Percentiles rank a stretch among this genome's conserved stretches.
Evolutionary conservation across 2,113 vertebrate species (phyloP).

Genomic region (Rhinolophus ferrumequinum): DNA sequence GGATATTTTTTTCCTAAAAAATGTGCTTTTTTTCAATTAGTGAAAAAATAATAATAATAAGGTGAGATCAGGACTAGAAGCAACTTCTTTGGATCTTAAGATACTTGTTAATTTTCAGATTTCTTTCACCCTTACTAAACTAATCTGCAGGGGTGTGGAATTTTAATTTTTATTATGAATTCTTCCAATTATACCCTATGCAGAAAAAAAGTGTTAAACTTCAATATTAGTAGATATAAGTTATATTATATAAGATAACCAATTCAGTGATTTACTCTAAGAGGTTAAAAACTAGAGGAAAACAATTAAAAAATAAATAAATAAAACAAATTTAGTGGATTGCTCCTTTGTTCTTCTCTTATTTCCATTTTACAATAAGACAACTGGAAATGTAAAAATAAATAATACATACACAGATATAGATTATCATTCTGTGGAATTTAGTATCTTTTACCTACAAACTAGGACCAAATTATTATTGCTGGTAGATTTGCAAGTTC

Average conservation of each 20-base stretch:
- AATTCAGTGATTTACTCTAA: not conserved
- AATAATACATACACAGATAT: rapidly evolving
- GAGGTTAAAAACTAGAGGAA: not conserved
- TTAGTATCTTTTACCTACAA: not conserved
- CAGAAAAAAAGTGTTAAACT: not conserved
- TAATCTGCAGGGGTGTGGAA: not conserved
- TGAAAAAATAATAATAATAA: not conserved
- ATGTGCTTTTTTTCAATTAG: slow-evolving; percentile 41
- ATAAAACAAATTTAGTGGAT: not conserved
- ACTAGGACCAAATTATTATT: not conserved
- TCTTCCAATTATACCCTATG: not conserved
- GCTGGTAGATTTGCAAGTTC: not conserved
- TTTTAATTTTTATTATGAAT: not conserved
- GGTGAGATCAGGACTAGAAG: not conserved
- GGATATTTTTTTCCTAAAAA: not conserved
- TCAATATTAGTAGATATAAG: not conserved
- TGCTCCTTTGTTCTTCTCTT: not conserved
- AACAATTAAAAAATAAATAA: not conserved
- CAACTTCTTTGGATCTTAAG: not conserved
- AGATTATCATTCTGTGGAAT: not conserved
- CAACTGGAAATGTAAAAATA: not conserved
- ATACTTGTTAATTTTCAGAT: not conserved
- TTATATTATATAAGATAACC: no score
- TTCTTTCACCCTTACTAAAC: not conserved
- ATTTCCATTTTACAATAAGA: not conserved